Base-by-base conservation (phyloP, 1,140 invertebrate genomes). In the Pachypeltis micranthus region DNA sequence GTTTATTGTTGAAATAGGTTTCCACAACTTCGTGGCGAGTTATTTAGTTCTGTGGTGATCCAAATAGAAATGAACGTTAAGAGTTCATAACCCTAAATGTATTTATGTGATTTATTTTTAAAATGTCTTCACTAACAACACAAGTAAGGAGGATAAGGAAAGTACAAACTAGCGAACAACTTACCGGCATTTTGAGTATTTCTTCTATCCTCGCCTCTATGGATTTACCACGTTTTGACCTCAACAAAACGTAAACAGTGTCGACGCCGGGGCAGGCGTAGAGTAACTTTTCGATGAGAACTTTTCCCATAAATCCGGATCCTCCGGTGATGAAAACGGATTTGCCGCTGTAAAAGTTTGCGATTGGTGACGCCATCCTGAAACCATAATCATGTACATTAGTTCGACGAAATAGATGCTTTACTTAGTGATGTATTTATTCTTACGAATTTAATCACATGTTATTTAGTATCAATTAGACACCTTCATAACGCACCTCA, bases 301-400 rank as follows among this genome's bases (percentile, higher is more conserved):
- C 81, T 77, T 96, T 96, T n/a, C 93, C 93, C 82, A 95, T 87
- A 65, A 95, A 90, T 2, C 86, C 85, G 1, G 83, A 81, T 0
- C 80, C 84, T 12, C 86, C 86, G 1, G 85, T 87, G 44, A 90
- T 79, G 19, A 90, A 81, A 23, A 94, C 76, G 26, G 74, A 81
- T 69, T 84, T 85, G 21, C 78, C 79, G 19, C 73, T 71, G 70
- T 85, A 89, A 69, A 85, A 82, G 1, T 61, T 63, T 31, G 73
- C 71, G 31, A 76, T 72, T 23, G 71, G 63, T 2, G 64, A 71
- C n/a, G 19, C 29, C 58, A 62, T 62, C 1, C 24, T 29, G 24
- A 12, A 29, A 58, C 4, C 10, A 55, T 10, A 39, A 39, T n/a
- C n/a, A n/a, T n/a, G n/a, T n/a, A n/a, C n/a, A n/a, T n/a, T n/a